Evolutionary conservation across 2,888 invertebrate genomes (phyloP).

Genomic region (Mactromeris polynyma): DNA sequence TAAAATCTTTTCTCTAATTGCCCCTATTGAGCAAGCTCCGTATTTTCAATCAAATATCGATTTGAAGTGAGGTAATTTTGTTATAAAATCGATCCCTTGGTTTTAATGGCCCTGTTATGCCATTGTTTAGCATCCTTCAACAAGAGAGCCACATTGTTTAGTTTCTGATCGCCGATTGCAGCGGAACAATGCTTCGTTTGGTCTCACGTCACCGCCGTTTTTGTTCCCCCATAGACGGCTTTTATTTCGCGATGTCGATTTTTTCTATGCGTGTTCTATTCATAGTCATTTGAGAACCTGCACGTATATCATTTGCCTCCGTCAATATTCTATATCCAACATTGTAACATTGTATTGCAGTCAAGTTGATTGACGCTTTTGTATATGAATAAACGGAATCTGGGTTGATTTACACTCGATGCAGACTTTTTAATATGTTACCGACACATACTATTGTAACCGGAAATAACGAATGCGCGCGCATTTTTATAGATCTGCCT

Average conservation of each 20-base stretch:
- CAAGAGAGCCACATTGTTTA: conserved; percentile 33
- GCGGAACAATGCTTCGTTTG: conserved; percentile 16
- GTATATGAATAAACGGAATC: not conserved
- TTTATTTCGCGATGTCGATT: conserved; percentile 34
- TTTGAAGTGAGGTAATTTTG: conserved; percentile 39
- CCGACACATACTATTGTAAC: not conserved
- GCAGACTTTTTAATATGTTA: not conserved
- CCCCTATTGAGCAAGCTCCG: conserved; percentile 9
- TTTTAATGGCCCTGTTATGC: conserved; percentile 11
- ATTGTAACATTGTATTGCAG: not conserved
- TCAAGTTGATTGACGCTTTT: not conserved
- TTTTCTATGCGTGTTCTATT: conserved; percentile 23
- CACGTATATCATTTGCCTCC: not conserved
- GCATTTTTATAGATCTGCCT: not conserved
- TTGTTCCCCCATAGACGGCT: conserved; percentile 24
- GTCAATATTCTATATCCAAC: not conserved
- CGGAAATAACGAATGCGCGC: not conserved
- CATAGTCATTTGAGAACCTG: not conserved
- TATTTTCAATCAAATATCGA: conserved; percentile 57
- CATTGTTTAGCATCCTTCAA: conserved; percentile 47
- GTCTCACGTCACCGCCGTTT: conserved; percentile 29
- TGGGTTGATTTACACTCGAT: not conserved
- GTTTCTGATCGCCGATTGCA: conserved; percentile 15
- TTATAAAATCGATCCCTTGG: conserved; percentile 46
- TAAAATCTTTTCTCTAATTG: conserved; percentile 22